Evolutionary conservation across 1,140 invertebrate genomes (phyloP).

Genomic region (Uloborus diversus): DNA sequence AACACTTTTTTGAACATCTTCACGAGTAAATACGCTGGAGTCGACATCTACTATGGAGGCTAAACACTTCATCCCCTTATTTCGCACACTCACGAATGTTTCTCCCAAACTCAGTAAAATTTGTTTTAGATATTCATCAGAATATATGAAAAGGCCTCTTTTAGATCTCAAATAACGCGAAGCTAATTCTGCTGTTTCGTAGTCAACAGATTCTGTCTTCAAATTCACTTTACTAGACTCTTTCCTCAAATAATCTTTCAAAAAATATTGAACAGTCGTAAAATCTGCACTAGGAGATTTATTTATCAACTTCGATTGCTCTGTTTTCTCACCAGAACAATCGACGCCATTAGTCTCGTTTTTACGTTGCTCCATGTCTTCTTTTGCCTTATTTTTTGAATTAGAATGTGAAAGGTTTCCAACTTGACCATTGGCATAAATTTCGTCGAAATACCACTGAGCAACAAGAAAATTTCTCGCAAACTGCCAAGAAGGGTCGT

Average conservation of each 20-base stretch:
- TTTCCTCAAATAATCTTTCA: constrained; percentile 36
- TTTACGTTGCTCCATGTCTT: too few species aligned
- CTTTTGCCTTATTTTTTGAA: too few species aligned
- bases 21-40: constrained; percentile 85
- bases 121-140: constrained; percentile 92
- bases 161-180: constrained; percentile 96
- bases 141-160: constrained; percentile 95
- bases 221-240: constrained; percentile 23
- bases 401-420: too few species aligned
- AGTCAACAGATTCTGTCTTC: constrained; percentile 80
- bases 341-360: too few species aligned
- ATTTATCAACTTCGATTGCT: neutral
- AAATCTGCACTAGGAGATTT: constrained; percentile 8
- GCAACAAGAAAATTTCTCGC: constrained; percentile 95
- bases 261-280: constrained; percentile 43
- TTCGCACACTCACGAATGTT: constrained; percentile 93
- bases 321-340: constrained; percentile 19
- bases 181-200: constrained; percentile 91
- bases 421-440: constrained; percentile 29
- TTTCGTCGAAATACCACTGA: constrained; percentile 92
- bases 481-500: constrained; percentile 81
- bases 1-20: constrained; percentile 95
- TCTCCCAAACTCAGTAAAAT: constrained; percentile 87
- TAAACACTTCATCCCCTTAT: constrained; percentile 98
- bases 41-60: constrained; percentile 98